These are phyloP conservation scores for Pterocles gutturalis DNA, from an alignment of 2,113 vertebrate species.

Conservation along the genomic window DNA sequence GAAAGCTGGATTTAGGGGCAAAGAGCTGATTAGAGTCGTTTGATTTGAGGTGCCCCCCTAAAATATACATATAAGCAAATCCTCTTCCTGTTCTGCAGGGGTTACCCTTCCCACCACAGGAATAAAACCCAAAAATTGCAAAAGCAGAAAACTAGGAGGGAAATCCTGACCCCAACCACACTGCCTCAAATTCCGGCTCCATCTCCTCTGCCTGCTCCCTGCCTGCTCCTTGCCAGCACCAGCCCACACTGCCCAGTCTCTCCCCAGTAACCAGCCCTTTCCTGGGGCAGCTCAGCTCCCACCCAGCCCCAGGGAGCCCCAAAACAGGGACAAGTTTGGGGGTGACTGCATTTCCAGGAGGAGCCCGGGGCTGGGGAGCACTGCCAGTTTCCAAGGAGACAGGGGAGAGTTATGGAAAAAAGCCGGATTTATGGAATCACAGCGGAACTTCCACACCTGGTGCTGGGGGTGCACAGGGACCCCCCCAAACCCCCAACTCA, in stretches of 20 bases:
- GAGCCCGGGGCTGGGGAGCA: neutral
- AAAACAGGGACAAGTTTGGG: neutral
- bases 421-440: neutral
- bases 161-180: neutral
- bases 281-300: neutral
- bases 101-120: no score
- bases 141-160: no score
- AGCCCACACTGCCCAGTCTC: neutral
- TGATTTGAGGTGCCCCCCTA: no score
- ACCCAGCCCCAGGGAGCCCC: neutral
- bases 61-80: no score
- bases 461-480: neutral
- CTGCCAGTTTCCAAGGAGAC: constrained; percentile 57
- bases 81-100: no score
- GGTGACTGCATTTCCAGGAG: neutral
- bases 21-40: no score
- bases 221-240: neutral
- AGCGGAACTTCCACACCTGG: neutral
- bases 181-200: fast-evolving
- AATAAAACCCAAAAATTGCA: no score
- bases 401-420: neutral
- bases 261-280: neutral
- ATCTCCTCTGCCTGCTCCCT: neutral
- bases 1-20: no score
- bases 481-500: neutral